Conservation (phyloP, 2,888 invertebrate genomes). For the Lepidocyrtinus sp. region DNA sequence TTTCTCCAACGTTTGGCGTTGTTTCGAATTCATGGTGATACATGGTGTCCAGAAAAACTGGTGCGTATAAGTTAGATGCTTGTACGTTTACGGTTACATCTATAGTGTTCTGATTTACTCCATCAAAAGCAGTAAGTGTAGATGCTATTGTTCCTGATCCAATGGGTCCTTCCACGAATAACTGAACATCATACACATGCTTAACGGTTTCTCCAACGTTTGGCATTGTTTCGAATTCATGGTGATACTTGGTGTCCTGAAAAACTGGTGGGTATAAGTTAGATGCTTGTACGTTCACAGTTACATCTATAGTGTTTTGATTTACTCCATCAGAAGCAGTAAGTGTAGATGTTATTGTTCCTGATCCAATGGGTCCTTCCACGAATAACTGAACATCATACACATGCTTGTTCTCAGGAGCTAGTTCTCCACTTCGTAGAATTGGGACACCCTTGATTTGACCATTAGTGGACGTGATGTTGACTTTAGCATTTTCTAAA, state of each 20-base stretch:
- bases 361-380: neutral
- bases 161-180: too few relatives aligned
- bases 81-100: neutral
- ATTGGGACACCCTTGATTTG: neutral
- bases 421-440: neutral
- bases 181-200: neutral
- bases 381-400: neutral
- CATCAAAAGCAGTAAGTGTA: too few relatives aligned
- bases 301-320: neutral
- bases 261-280: neutral
- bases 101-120: neutral
- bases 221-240: neutral
- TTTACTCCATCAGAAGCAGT: constrained; percentile 17
- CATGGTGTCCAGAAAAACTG: neutral
- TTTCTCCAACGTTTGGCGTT: neutral
- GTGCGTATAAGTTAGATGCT: neutral
- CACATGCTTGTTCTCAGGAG: neutral
- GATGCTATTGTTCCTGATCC: too few relatives aligned
- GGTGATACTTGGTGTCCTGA: neutral
- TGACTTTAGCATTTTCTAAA: neutral
- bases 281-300: neutral
- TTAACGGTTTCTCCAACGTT: neutral
- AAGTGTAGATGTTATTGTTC: neutral
- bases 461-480: neutral
- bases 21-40: neutral